Conservation (phyloP, 2,888 invertebrate species). For the Orgyia antiqua region DNA sequence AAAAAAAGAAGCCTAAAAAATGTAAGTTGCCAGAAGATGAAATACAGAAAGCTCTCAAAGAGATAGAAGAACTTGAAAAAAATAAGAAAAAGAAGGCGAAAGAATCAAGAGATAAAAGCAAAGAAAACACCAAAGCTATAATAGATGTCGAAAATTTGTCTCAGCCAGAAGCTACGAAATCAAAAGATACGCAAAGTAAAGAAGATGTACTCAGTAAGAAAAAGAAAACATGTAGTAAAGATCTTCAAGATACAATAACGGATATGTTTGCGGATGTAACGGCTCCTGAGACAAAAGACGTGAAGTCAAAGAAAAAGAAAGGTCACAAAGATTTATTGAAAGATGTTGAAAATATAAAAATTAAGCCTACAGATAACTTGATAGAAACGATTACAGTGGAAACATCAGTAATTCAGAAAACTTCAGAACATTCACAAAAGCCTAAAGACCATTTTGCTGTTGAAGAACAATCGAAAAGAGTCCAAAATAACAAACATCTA, state of each 20-base stretch:
- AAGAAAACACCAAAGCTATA: conserved; percentile 27
- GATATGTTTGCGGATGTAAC: conserved; percentile 17
- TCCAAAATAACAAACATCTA: conserved; percentile 4
- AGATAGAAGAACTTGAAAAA: conserved; percentile 58
- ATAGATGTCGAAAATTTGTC: conserved; percentile 6
- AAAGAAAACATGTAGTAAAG: conserved; percentile 41
- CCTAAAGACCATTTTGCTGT: not conserved
- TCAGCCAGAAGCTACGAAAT: conserved; percentile 8
- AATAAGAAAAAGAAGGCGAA: conserved; percentile 55
- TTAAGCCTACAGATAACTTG: conserved; percentile 5
- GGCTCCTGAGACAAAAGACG: conserved; percentile 12
- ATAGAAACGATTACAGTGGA: conserved; percentile 8
- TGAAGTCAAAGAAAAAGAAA: conserved; percentile 33
- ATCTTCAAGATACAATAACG: conserved; percentile 13
- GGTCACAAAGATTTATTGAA: conserved; percentile 18
- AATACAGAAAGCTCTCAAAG: conserved; percentile 64
- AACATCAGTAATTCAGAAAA: conserved; percentile 3
- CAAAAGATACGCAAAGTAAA: conserved; percentile 8
- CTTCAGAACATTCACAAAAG: not conserved
- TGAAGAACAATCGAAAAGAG: not conserved
- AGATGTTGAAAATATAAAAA: conserved; percentile 14
- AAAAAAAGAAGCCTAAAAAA: conserved; percentile 65
- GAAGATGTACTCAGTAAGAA: conserved; percentile 35
- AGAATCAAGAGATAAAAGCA: conserved; percentile 38
- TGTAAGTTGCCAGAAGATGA: conserved; percentile 45